Evolutionary conservation across 2,797 vertebrate species (phyloP), one percentile per base, ranked within the genome.

Genomic region (Anabas testudineus): DNA sequence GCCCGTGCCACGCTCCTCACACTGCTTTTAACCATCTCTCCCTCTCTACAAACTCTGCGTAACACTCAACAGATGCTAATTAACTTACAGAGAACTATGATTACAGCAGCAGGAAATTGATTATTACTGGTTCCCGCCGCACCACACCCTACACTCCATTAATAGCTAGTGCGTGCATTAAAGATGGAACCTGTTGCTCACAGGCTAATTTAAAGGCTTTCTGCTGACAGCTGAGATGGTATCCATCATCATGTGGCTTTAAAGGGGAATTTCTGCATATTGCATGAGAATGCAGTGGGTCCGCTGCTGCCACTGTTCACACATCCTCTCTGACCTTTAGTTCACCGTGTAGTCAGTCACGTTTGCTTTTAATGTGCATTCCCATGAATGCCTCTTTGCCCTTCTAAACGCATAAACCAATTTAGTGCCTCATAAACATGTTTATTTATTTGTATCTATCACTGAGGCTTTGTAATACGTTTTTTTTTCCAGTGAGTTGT

Each of bases 41-140:
- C 43, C 63, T 75, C 75, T 78, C 81, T 57, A 54, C 78, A 76
- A 75, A 74, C 56, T 76, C 76, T 78, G 75, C 15, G 69, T 79
- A 87, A 87, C 76, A 64, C 82, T 91, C 82, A 87, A 84, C 87
- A 90, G 77, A 85, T 87, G 84, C 84, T 93, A 92, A 93, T 94
- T 94, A 93, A 94, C 91, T 89, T 87, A 85, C 81, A 91, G 87
- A 93, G 91, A 89, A 82, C 86, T 88, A 89, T 93, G 93, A 95
- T 94, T 93, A 94, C 93, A 91, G 89, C 91, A 84, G 92, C 87
- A 90, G 91, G 90, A 92, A 94, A 94, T 93, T 88, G 92, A 94
- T 93, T 93, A 92, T 92, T 89, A 87, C 90, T 90, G 92, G 88
- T 90, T 88, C 88, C 87, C 36, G 67, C 88, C 37, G 84, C 76